These are phyloP conservation scores for Mythimna loreyi DNA, from an alignment of 2,888 invertebrate species.

Conservation along the genomic window DNA sequence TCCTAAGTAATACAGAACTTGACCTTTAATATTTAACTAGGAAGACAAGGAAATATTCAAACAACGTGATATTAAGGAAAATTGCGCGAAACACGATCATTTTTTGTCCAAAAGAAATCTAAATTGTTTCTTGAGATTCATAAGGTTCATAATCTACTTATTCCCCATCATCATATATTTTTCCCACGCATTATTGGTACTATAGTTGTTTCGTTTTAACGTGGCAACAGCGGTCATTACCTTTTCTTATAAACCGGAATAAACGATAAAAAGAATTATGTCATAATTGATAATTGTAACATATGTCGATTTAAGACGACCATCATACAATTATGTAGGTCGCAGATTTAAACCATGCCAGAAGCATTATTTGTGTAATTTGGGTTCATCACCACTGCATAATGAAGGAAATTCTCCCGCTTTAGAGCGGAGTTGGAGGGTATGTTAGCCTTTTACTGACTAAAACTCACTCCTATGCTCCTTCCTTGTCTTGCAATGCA, in stretches of 20 bases:
- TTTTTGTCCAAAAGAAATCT: neutral
- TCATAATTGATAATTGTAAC: too few relatives aligned
- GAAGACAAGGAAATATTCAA: constrained; percentile 5
- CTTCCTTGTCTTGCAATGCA: too few relatives aligned
- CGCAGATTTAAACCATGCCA: too few relatives aligned
- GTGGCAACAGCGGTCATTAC: neutral
- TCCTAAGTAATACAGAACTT: constrained; percentile 34
- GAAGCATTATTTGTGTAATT: too few relatives aligned
- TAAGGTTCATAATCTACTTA: constrained; percentile 20
- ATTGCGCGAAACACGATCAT: neutral
- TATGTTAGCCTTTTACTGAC: too few relatives aligned
- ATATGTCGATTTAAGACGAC: neutral
- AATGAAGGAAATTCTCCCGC: too few relatives aligned
- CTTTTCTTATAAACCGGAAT: neutral
- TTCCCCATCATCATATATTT: constrained; percentile 1
- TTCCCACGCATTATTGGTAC: constrained; percentile 17
- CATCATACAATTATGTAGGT: too few relatives aligned
- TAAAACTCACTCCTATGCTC: too few relatives aligned
- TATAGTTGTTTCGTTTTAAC: neutral
- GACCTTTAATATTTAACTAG: constrained; percentile 1
- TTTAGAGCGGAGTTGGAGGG: too few relatives aligned
- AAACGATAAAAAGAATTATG: too few relatives aligned
- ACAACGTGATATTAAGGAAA: constrained; percentile 2
- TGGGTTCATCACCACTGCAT: too few relatives aligned
- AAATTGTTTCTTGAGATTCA: constrained; percentile 3